Percentiles rank a stretch among this genome's conserved stretches.
Conservation (phyloP, 2,113 vertebrate genomes). For the Montifringilla adamsi region DNA sequence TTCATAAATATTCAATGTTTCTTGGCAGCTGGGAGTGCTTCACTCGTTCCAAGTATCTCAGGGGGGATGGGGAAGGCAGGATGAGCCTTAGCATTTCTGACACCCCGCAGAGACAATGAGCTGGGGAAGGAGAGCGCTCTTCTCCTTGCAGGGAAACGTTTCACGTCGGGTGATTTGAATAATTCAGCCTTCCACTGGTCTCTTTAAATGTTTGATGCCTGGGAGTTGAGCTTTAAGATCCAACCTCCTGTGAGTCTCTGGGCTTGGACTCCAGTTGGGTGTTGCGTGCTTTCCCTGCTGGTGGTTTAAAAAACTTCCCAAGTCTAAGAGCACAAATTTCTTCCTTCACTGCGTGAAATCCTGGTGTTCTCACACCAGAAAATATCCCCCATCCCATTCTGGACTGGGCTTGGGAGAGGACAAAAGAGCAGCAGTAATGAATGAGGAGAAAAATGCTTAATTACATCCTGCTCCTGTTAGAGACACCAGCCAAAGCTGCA, state of each 20-base stretch:
- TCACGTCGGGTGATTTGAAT: constrained; percentile 29
- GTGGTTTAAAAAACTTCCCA: background rate
- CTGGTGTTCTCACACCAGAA: background rate
- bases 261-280: background rate
- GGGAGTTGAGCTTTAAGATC: background rate
- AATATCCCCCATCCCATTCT: background rate
- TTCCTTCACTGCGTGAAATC: background rate
- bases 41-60: constrained; percentile 39
- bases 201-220: constrained; percentile 62
- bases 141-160: background rate
- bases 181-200: constrained; percentile 52
- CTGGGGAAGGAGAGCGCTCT: background rate
- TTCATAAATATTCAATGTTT: constrained; percentile 64
- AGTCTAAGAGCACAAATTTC: background rate
- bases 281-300: background rate
- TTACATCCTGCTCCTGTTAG: background rate
- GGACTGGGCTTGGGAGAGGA: background rate
- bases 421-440: background rate
- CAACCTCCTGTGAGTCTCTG: background rate
- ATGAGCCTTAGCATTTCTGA: constrained; percentile 53
- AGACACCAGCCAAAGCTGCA: background rate
- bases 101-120: constrained; percentile 52
- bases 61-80: constrained; percentile 43
- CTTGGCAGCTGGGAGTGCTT: constrained; percentile 64
- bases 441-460: background rate